Conservation (phyloP, 2,113 vertebrate genomes). For the Oplegnathus fasciatus region DNA sequence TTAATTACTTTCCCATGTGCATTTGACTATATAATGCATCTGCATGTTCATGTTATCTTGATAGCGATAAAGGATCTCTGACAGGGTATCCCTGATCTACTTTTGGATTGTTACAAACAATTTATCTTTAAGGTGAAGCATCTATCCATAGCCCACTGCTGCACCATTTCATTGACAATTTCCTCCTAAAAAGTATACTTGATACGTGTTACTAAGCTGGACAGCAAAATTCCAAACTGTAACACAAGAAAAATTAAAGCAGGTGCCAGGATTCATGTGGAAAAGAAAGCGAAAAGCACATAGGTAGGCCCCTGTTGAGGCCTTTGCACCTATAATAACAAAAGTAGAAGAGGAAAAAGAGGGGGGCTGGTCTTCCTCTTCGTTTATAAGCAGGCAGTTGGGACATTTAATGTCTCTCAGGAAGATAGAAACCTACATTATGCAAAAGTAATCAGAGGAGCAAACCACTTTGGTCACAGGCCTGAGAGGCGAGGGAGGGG, state of each 20-base stretch:
- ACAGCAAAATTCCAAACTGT: neutral
- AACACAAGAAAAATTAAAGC: neutral
- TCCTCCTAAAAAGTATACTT: neutral
- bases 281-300: constrained; percentile 2
- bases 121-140: neutral
- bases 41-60: neutral
- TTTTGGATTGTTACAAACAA: neutral
- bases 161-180: neutral
- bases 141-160: neutral
- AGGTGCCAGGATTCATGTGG: constrained; percentile 12
- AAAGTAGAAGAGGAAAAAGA: constrained; percentile 9
- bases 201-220: neutral
- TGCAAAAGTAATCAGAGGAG: constrained; percentile 22
- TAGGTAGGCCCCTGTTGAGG: constrained; percentile 12
- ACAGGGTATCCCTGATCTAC: neutral
- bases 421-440: constrained; percentile 22
- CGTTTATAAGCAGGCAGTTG: constrained; percentile 17
- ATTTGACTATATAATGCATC: neutral
- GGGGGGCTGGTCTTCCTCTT: constrained; percentile 16
- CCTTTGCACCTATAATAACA: constrained; percentile 44
- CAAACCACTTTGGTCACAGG: neutral
- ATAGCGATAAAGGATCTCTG: neutral
- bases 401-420: neutral
- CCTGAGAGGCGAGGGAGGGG: neutral
- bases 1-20: constrained; percentile 31